Evolutionary conservation across 2,888 invertebrate genomes (phyloP).

Genomic region (Apodemia duryi): DNA sequence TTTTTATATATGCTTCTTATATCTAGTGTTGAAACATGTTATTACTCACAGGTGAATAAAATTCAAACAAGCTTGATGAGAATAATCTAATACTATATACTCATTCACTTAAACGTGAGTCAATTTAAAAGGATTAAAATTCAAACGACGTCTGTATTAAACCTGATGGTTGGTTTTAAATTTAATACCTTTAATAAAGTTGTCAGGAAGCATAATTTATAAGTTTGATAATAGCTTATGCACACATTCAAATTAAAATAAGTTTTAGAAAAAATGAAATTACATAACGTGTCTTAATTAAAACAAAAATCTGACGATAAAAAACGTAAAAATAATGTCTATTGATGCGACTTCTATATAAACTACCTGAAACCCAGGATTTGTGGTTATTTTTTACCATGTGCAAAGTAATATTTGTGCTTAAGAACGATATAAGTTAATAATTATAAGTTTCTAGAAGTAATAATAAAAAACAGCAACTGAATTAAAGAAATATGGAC

Average conservation of each 20-base stretch:
- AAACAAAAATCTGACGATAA: too few species aligned
- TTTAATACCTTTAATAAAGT: not conserved
- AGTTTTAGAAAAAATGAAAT: not conserved
- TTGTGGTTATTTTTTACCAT: too few species aligned
- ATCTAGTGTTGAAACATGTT: conserved; percentile 13
- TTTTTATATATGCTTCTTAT: not conserved
- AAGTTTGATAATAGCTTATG: not conserved
- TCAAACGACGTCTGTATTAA: conserved; percentile 1
- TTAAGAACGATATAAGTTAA: too few species aligned
- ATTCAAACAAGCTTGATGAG: conserved; percentile 17
- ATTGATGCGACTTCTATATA: too few species aligned
- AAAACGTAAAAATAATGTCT: too few species aligned
- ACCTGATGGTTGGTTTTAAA: conserved; percentile 1
- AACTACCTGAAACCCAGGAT: too few species aligned
- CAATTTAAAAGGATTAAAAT: conserved; percentile 11
- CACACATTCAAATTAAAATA: not conserved
- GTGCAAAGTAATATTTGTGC: too few species aligned
- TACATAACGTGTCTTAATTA: too few species aligned
- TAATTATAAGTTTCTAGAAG: too few species aligned
- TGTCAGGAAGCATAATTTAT: not conserved
- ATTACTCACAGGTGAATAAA: conserved; percentile 31
- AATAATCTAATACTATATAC: not conserved
- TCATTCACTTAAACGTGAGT: conserved; percentile 10
- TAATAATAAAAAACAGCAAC: too few species aligned
- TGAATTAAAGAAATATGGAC: too few species aligned